These are phyloP conservation scores for Ceriagrion tenellum DNA, from an alignment of 2,888 invertebrate genomes.

Conservation along the genomic window DNA sequence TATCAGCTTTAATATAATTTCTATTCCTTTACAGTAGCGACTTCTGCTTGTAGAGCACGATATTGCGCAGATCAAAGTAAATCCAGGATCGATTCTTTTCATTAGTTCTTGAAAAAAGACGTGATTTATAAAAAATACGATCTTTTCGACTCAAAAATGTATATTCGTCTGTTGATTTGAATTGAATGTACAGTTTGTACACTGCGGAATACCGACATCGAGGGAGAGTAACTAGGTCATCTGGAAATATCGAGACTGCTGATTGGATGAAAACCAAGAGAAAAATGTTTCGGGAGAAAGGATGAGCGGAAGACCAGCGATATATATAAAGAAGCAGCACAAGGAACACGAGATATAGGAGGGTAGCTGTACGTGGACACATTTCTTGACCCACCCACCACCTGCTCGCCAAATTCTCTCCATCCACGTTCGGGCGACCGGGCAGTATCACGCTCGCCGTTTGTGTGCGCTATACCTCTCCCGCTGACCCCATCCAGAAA, in stretches of 20 bases:
- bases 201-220: background rate
- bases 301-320: background rate
- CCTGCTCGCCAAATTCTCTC: background rate
- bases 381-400: background rate
- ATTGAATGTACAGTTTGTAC: too few relatives aligned
- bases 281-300: background rate
- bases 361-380: background rate
- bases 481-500: background rate
- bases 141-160: too few relatives aligned
- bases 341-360: background rate
- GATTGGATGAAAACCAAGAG: background rate
- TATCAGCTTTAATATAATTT: too few relatives aligned
- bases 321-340: background rate
- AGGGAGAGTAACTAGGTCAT: conserved; percentile 26
- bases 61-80: too few relatives aligned
- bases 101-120: too few relatives aligned
- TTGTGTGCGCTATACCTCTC: background rate
- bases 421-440: background rate
- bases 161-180: too few relatives aligned
- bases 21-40: too few relatives aligned
- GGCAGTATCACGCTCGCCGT: background rate
- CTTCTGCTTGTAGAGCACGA: too few relatives aligned
- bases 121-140: too few relatives aligned
- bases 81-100: too few relatives aligned
- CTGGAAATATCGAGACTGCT: background rate